Conservation (phyloP, 2,888 invertebrate species). For the Steromphala cineraria region DNA sequence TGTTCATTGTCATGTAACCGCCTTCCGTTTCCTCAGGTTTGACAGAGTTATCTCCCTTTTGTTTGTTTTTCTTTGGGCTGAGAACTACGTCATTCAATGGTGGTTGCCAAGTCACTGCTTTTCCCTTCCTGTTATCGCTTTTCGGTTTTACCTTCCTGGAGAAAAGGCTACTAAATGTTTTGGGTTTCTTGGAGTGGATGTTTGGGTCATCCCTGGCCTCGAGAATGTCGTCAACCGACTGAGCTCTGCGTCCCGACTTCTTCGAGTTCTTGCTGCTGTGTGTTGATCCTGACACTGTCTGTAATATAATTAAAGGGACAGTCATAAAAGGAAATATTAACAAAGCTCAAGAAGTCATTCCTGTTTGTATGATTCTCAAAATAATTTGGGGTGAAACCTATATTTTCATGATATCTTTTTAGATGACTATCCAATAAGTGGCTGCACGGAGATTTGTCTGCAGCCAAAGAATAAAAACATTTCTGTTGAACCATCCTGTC, state of each 20-base stretch:
- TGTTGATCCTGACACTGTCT: too few species aligned
- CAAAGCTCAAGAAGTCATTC: too few species aligned
- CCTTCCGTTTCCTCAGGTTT: background rate
- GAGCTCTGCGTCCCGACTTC: background rate
- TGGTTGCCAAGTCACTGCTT: background rate
- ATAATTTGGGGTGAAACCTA: too few species aligned
- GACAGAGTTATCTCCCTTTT: background rate
- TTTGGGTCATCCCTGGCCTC: background rate
- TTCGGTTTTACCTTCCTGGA: background rate
- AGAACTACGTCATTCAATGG: background rate
- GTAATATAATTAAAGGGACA: too few species aligned
- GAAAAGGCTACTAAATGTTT: background rate
- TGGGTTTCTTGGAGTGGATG: background rate
- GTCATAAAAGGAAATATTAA: too few species aligned
- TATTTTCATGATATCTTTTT: too few species aligned
- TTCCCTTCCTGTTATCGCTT: background rate
- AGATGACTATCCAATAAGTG: too few species aligned
- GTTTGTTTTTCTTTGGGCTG: background rate
- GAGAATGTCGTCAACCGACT: background rate
- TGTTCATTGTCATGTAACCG: conserved; percentile 6
- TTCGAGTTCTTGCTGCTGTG: background rate
- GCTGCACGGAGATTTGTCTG: too few species aligned
- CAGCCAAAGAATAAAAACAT: too few species aligned
- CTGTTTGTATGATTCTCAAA: too few species aligned
- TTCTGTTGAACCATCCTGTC: too few species aligned